These are phyloP conservation scores for Apamea epomidion DNA, from an alignment of 2,888 invertebrate genomes.

Conservation along the genomic window DNA sequence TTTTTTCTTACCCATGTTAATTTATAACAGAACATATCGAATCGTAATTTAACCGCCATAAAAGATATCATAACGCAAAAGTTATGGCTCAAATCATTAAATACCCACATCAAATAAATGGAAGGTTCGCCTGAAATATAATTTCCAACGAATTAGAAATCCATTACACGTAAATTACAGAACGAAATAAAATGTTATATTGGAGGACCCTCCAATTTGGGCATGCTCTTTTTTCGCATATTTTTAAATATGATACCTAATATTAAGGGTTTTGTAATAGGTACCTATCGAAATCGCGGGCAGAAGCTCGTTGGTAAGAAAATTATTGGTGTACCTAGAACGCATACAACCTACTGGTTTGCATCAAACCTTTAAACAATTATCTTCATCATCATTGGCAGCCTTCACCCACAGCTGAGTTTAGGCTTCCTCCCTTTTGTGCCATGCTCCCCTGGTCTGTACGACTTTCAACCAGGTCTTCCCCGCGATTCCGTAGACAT, in stretches of 20 bases:
- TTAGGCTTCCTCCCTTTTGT: background rate
- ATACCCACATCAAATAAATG: slow-evolving; percentile 31
- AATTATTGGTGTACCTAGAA: background rate
- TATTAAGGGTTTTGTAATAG: too few relatives aligned
- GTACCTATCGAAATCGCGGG: background rate
- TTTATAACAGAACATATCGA: slow-evolving; percentile 20
- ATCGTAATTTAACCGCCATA: slow-evolving; percentile 34
- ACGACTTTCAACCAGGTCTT: background rate
- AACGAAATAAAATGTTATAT: slow-evolving; percentile 15
- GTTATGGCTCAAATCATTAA: slow-evolving; percentile 46
- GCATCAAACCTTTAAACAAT: background rate
- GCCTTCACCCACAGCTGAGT: background rate
- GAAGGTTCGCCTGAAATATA: slow-evolving; percentile 15
- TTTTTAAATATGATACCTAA: background rate
- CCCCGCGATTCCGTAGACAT: background rate
- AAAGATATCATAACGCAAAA: slow-evolving; percentile 30
- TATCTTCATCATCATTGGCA: background rate
- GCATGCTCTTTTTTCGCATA: too few relatives aligned
- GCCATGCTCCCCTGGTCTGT: background rate
- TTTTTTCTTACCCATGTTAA: background rate
- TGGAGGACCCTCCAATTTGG: background rate
- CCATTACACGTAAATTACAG: slow-evolving; percentile 36
- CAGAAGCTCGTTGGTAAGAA: too few relatives aligned
- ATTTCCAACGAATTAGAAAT: slow-evolving; percentile 48
- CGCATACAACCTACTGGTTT: background rate